phyloP scores from a whole-genome alignment of 2,888 invertebrate genomes.

The Platycnemis pennipes region DNA sequence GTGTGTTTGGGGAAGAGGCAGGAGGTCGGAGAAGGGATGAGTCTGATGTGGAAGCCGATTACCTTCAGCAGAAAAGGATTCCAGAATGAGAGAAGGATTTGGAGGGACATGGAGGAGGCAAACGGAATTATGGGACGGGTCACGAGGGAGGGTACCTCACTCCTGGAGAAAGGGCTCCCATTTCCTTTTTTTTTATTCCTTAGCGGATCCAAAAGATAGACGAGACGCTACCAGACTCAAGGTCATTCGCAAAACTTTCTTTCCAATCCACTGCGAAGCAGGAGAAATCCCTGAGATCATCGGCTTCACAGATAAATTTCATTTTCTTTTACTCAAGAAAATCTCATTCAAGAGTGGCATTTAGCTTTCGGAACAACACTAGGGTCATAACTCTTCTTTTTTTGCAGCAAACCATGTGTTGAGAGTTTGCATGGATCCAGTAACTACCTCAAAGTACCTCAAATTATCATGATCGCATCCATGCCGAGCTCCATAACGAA shows the following conservation, averaged over 20 bases:
- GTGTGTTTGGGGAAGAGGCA: neutral
- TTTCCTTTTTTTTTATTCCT: neutral
- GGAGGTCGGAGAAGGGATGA: neutral
- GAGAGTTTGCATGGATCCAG: too few species aligned
- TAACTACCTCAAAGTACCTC: too few species aligned
- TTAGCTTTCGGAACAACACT: neutral
- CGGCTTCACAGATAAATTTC: neutral
- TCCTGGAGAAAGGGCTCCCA: neutral
- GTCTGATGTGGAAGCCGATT: conserved; percentile 58
- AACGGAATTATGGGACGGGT: conserved; percentile 62
- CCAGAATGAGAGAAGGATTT: conserved; percentile 57
- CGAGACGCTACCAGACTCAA: neutral
- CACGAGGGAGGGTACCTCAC: conserved; percentile 2
- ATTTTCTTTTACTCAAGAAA: neutral
- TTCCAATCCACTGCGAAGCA: neutral
- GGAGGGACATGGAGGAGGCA: conserved; percentile 59
- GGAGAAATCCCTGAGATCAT: neutral
- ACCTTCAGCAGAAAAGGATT: conserved; percentile 54
- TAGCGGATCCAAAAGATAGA: neutral
- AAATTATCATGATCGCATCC: too few species aligned
- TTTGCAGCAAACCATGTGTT: too few species aligned
- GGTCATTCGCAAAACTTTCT: neutral
- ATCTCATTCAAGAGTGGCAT: neutral
- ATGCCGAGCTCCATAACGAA: too few species aligned
- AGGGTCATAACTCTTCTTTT: too few species aligned